Base-by-base conservation (phyloP, 1,140 invertebrate species). In the Oryctes rhinoceros region DNA sequence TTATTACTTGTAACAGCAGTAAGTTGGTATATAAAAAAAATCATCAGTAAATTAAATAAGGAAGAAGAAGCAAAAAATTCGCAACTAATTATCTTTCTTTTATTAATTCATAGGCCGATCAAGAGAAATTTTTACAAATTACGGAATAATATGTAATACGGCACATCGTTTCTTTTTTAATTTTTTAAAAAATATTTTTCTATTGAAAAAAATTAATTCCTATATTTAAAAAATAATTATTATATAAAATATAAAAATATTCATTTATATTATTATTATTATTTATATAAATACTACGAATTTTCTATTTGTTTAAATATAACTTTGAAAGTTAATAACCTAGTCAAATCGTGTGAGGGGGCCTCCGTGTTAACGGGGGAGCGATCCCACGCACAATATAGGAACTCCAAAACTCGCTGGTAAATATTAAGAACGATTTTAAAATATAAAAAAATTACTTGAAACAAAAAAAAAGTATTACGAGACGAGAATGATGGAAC, bases 361-460 rank as follows among this genome's bases (percentile, higher is more conserved):
- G 67, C 80, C 80, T 30, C 49, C 39, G 18, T 81, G 7, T 11
- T 10, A 59, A 59, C 53, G 15, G 18, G 10, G 18, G 53, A 13
- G 78, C 20, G 74, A 37, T n/a, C 82, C 83, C 84, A 84, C 84
- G 39, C 39, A 86, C 84, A 82, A 87, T 24, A 71, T 87, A 88
- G 87, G 87, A 88, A 88, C 87, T 88, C 85, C 86, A 87, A 88
- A 86, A 88, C 87, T 88, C 87, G 87, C 87, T 88, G 85, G 86
- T 88, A 87, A 86, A 86, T 87, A 85, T 83, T 88, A 88, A 88
- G 86, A 87, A 85, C 83, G 82, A 86, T 85, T 85, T 83, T 85
- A 84, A 86, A 84, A 84, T 77, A 30, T 71, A 35, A 37, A 71
- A 71, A 71, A 18, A 71, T 37, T 20, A 4, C 13, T n/a, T 71